Base-by-base conservation (phyloP, 2,888 invertebrate genomes). In the Chrysotoxum bicinctum region DNA sequence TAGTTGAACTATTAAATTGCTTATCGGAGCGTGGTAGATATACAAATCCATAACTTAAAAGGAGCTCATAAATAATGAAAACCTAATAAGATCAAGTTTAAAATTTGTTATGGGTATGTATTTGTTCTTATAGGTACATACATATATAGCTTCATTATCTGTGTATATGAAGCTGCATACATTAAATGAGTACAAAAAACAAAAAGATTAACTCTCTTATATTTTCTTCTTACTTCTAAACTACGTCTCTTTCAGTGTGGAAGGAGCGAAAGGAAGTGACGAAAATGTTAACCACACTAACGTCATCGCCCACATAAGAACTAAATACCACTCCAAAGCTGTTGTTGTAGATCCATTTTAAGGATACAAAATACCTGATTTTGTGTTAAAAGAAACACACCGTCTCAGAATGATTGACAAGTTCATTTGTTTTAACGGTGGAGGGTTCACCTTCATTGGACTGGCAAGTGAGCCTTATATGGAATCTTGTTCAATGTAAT, bases 381-480 rank as follows among this genome's bases (percentile, higher is more conserved):
- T 26, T 26, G n/a, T 9, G 9, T 40, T 43, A 12, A 19, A 48
- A 64, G 14, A 21, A n/a, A 50, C 14, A 19, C 16, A 12, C 19
- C n/a, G 21, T 32, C 48, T 48, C 21, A 60, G 12, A 50, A 37
- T 84, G 75, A 84, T 72, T 80, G 84, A 84, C 80, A 84, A 80
- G 84, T 84, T 84, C 66, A 72, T 76, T 68, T 54, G 66, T 76
- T 32, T 75, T 16, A 66, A 58, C 80, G 16, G 70, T 45, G 37
- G 66, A 84, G 75, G 80, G 84, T 84, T 84, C 80, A 80, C 84
- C 84, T 84, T 76, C 80, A 75, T 32, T 75, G 75, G 80, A 76
- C 84, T 84, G 84, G 66, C 64, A 72, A 68, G 50, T 19, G 14
- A 23, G 32, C 84, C 84, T 54, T 72, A 60, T 72, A 84, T 48